These are phyloP conservation scores for honey bee (Apis mellifera) DNA, from an alignment of 1,140 invertebrate genomes.

Conservation along the genomic window DNA sequence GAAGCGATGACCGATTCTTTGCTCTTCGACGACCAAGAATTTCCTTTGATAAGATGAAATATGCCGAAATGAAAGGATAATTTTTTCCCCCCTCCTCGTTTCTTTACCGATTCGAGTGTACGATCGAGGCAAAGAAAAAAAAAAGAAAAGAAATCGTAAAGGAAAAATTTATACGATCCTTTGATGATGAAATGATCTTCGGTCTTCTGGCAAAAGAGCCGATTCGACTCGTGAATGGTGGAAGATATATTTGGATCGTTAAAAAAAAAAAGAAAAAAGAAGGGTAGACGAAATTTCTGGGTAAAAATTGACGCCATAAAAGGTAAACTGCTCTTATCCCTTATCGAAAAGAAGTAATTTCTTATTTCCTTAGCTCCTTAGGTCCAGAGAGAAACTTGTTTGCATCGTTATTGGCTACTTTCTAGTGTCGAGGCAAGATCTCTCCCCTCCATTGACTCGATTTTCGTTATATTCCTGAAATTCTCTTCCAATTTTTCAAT, in stretches of 20 bases:
- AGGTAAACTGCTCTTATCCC: background rate
- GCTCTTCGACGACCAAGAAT: background rate
- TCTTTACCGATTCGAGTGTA: no score
- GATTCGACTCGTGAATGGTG: background rate
- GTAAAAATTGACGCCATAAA: constrained; percentile 1
- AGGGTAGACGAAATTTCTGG: background rate
- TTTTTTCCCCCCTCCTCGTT: background rate
- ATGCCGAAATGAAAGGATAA: background rate
- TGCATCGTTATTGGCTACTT: constrained; percentile 65
- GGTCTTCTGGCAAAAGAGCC: no score
- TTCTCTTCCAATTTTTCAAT: background rate
- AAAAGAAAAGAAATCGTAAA: no score
- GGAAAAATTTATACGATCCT: background rate
- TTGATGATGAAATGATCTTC: background rate
- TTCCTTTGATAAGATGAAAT: constrained; percentile 9
- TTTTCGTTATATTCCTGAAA: constrained; percentile 15
- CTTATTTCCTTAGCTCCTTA: constrained; percentile 1
- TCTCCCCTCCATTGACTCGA: background rate
- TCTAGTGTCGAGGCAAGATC: constrained; percentile 4
- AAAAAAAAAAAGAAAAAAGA: background rate
- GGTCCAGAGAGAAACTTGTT: constrained; percentile 42
- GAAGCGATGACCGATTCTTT: background rate
- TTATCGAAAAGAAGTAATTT: constrained; percentile 21
- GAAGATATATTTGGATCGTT: background rate
- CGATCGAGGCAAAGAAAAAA: no score